phyloP scores from a whole-genome alignment of 1,140 invertebrate genomes.

The Idris sp. region DNA sequence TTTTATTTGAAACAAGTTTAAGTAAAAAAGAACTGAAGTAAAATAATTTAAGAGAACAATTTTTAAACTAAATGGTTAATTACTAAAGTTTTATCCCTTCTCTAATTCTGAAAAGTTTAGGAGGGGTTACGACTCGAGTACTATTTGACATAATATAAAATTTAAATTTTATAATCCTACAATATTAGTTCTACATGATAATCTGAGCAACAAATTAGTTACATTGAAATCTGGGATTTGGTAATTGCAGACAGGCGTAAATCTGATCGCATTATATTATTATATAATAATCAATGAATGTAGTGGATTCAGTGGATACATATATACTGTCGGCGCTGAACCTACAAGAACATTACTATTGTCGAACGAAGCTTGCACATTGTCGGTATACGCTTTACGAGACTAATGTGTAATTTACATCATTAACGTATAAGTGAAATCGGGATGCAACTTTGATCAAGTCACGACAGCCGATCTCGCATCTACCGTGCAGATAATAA shows the following conservation, averaged over 20 bases:
- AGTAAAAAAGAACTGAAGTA: no score
- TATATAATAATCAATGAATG: constrained; percentile 53
- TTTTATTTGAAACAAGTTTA: no score
- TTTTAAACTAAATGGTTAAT: no score
- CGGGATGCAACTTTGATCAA: constrained; percentile 49
- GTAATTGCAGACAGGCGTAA: constrained; percentile 30
- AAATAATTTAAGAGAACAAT: no score
- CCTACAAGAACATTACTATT: constrained; percentile 36
- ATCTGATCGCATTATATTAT: constrained; percentile 30
- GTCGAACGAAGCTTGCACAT: constrained; percentile 33
- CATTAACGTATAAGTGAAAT: constrained; percentile 42
- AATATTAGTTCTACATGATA: no score
- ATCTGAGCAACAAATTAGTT: constrained; percentile 14
- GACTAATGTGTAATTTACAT: constrained; percentile 43
- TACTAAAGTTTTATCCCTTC: no score
- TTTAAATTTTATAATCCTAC: no score
- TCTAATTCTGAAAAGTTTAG: no score
- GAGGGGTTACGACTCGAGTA: no score
- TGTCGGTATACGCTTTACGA: constrained; percentile 6
- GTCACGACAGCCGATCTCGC: constrained; percentile 33
- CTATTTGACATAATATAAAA: no score
- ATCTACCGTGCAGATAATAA: constrained; percentile 22
- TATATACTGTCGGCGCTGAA: constrained; percentile 35
- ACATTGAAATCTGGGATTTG: constrained; percentile 20
- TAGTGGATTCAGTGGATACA: constrained; percentile 28